Percentiles rank a stretch among this genome's conserved stretches.
These are phyloP conservation scores for Corella eumyota DNA, from an alignment of 23 tunicate genomes.

Conservation along the genomic window DNA sequence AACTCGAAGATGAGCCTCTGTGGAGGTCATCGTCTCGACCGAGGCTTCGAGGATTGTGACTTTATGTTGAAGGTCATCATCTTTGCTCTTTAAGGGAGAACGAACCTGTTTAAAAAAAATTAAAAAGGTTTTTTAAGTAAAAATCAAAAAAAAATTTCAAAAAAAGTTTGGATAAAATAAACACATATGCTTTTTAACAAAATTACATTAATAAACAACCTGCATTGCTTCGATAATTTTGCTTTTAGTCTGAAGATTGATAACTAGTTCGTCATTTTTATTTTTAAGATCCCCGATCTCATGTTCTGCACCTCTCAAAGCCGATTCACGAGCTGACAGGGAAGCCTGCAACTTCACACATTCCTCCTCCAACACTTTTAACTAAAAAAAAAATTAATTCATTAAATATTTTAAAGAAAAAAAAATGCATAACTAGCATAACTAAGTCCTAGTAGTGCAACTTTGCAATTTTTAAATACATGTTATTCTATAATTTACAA, in stretches of 20 bases:
- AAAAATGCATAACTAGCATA: too few species aligned
- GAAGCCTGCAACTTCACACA: conserved; percentile 47
- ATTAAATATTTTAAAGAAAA: neutral
- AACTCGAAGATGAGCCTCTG: conserved; percentile 18
- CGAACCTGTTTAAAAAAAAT: conserved; percentile 35
- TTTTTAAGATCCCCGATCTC: conserved; percentile 55
- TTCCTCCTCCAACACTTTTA: conserved; percentile 67
- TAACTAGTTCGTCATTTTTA: conserved; percentile 32
- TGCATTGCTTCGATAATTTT: conserved; percentile 79
- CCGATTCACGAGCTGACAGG: conserved; percentile 65
- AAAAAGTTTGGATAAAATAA: neutral
- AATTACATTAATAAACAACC: too few species aligned
- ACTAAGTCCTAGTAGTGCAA: too few species aligned
- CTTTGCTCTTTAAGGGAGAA: conserved; percentile 58
- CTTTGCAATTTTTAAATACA: too few species aligned
- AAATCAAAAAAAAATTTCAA: neutral
- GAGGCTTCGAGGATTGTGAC: conserved; percentile 51
- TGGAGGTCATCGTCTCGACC: conserved; percentile 34
- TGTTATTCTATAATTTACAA: too few species aligned
- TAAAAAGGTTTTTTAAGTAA: neutral
- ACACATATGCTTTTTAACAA: neutral
- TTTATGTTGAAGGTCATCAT: conserved; percentile 41
- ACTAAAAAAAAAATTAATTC: conserved; percentile 9
- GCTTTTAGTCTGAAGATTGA: conserved; percentile 44
- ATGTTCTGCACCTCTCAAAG: conserved; percentile 52